Percentiles rank a stretch among this genome's conserved stretches.
Conservation (phyloP, 2,797 vertebrate genomes). For the Delichon dasypus region DNA sequence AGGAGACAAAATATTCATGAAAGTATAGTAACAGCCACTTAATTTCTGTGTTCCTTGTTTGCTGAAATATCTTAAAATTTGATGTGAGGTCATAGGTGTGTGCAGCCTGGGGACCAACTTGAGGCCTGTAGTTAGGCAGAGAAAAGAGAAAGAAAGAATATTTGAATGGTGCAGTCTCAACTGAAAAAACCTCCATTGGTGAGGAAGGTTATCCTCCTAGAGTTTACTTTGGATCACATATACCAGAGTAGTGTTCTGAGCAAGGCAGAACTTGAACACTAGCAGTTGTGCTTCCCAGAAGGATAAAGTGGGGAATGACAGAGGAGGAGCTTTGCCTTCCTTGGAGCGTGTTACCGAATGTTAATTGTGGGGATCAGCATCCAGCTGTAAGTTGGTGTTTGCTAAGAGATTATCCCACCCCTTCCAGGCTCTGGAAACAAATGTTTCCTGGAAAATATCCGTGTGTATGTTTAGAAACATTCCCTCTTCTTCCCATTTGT, state of each 20-base stretch:
- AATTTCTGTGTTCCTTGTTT: neutral
- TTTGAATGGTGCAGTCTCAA: neutral
- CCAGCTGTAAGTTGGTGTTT: neutral
- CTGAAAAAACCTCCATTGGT: neutral
- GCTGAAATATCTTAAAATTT: neutral
- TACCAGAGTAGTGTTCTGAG: neutral
- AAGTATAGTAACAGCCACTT: neutral
- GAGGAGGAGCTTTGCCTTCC: neutral
- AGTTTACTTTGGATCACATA: neutral
- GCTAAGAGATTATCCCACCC: neutral
- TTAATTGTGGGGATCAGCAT: neutral
- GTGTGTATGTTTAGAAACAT: neutral
- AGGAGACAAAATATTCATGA: neutral
- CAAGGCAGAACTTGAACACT: neutral
- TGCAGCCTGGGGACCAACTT: neutral
- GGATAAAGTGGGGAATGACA: neutral
- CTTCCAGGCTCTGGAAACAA: neutral
- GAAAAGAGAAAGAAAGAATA: neutral
- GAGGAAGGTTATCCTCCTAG: neutral
- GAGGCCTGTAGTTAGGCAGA: neutral
- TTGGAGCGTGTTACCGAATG: neutral
- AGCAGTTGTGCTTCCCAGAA: neutral
- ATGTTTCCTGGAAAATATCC: neutral
- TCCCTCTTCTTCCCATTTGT: neutral
- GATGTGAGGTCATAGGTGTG: neutral